A percentile compares a stretch with the other conserved stretches of the same genome.
Conservation (phyloP, 2,797 vertebrate species). For the Eulemur rubriventer region DNA sequence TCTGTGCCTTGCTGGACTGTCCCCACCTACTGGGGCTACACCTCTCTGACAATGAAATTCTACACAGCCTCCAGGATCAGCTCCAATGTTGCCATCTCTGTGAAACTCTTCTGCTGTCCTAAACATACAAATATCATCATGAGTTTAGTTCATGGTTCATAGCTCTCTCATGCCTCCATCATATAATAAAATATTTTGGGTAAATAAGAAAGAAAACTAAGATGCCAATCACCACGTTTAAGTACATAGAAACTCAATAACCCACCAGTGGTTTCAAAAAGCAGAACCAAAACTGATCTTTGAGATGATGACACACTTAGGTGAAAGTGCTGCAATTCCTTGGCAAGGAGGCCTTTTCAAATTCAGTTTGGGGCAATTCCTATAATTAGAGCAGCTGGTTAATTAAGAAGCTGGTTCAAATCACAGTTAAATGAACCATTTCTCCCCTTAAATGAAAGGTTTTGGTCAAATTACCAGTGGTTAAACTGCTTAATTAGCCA, state of each 20-base stretch:
- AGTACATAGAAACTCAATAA: constrained; percentile 23
- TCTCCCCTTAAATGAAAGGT: constrained; percentile 62
- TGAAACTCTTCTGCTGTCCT: neutral
- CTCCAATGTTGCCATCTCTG: neutral
- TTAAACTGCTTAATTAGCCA: constrained; percentile 72
- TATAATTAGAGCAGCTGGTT: constrained; percentile 73
- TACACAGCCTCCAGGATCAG: neutral
- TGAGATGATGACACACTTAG: constrained; percentile 28
- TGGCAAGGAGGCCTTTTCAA: constrained; percentile 60
- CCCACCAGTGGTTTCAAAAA: constrained; percentile 26
- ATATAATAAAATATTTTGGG: constrained; percentile 13
- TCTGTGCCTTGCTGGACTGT: neutral
- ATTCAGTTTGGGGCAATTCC: constrained; percentile 59
- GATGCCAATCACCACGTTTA: neutral
- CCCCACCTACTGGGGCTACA: neutral
- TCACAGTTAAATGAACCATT: constrained; percentile 67
- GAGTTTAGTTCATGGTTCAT: neutral
- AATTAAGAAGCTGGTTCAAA: constrained; percentile 70
- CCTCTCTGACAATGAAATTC: neutral
- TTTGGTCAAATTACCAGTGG: constrained; percentile 69
- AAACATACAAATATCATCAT: constrained; percentile 19
- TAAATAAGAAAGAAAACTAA: constrained; percentile 34
- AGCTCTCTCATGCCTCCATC: neutral
- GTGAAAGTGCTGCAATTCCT: constrained; percentile 15
- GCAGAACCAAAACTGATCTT: constrained; percentile 34